Percentiles rank a stretch among this genome's conserved stretches.
phyloP scores from a whole-genome alignment of 1,140 invertebrate species.

The Sipha flava region DNA sequence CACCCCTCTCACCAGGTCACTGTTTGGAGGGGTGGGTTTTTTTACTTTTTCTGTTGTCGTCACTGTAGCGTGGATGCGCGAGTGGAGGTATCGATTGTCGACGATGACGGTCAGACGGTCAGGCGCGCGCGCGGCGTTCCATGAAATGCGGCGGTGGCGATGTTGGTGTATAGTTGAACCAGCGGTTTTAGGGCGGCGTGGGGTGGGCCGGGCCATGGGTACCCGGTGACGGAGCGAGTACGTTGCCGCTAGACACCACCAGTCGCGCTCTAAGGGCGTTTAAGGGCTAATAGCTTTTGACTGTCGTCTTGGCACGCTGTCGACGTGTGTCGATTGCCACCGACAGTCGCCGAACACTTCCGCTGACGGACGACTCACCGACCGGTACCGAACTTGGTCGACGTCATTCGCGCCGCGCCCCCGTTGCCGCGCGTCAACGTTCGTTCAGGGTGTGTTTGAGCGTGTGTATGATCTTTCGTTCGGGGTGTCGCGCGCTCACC shows the following conservation, averaged over 20 bases:
- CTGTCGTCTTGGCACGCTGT: neutral
- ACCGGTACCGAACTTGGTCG: neutral
- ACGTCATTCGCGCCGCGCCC: neutral
- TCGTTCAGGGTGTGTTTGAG: neutral
- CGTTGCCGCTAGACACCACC: neutral
- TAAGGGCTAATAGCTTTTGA: neutral
- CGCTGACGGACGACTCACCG: neutral
- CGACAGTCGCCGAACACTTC: neutral
- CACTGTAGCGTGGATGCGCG: neutral
- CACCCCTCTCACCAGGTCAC: neutral
- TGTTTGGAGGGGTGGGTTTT: neutral
- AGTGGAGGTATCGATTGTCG: neutral
- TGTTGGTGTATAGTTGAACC: no score
- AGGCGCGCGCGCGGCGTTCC: neutral
- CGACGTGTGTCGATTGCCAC: neutral
- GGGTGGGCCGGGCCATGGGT: neutral
- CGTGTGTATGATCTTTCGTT: neutral
- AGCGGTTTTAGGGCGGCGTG: no score
- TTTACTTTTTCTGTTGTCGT: neutral
- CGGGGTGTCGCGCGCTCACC: neutral
- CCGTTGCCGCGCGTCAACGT: neutral
- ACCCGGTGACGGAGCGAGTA: neutral
- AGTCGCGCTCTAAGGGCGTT: neutral
- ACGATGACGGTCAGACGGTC: neutral
- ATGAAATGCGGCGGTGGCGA: neutral